Evolutionary conservation across 2,888 invertebrate species (phyloP).

Genomic region (Melolontha melolontha): DNA sequence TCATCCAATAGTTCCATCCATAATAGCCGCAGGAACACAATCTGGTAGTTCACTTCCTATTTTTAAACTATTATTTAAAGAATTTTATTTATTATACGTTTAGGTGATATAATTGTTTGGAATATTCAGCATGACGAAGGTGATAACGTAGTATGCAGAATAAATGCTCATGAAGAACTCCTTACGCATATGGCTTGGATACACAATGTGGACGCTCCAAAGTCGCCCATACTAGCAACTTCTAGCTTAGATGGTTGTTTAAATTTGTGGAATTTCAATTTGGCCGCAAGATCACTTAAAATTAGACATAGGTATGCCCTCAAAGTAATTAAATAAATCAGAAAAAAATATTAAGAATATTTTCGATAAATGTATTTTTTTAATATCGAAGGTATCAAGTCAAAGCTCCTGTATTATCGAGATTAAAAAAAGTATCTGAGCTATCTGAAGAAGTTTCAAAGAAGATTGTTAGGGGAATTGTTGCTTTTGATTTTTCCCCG

Average conservation of each 20-base stretch:
- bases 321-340: constrained; percentile 29
- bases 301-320: constrained; percentile 53
- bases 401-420: constrained; percentile 57
- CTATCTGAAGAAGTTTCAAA: constrained; percentile 48
- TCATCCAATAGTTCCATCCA: constrained; percentile 66
- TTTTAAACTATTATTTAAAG: constrained; percentile 14
- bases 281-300: constrained; percentile 44
- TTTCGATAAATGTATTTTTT: too few relatives aligned
- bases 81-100: constrained; percentile 22
- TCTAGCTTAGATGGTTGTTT: constrained; percentile 60
- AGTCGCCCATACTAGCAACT: constrained; percentile 56
- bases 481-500: constrained; percentile 63
- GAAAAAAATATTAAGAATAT: background rate
- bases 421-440: constrained; percentile 38
- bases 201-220: constrained; percentile 56
- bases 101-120: constrained; percentile 59
- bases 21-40: constrained; percentile 66
- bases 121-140: constrained; percentile 59
- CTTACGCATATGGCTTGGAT: constrained; percentile 62
- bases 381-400: constrained; percentile 56
- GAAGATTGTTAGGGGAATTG: constrained; percentile 58
- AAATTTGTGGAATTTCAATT: constrained; percentile 60
- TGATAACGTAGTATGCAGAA: constrained; percentile 53
- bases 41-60: constrained; percentile 55
- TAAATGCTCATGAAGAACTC: constrained; percentile 58